Conservation (phyloP, 2,888 invertebrate species). For the Odontocerum albicorne region DNA sequence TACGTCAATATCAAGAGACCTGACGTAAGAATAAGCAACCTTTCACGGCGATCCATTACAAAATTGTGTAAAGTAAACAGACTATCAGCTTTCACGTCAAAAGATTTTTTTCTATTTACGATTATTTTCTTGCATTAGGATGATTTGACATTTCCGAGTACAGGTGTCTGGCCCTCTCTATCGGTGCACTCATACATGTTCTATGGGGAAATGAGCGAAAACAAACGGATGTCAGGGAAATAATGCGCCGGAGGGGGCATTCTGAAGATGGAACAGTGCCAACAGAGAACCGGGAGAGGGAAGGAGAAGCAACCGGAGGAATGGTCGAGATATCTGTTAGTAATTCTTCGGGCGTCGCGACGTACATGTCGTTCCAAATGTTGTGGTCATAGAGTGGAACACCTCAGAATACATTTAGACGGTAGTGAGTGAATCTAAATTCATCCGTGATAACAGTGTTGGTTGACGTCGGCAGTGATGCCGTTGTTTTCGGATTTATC, state of each 20-base stretch:
- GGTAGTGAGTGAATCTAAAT: slow-evolving; percentile 10
- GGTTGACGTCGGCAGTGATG: slow-evolving; percentile 47
- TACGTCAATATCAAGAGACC: no score
- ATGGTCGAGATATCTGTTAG: slow-evolving; percentile 34
- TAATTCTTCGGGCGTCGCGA: slow-evolving; percentile 36
- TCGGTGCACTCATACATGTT: no score
- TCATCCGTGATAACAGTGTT: slow-evolving; percentile 1
- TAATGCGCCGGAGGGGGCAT: not conserved
- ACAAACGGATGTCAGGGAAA: not conserved
- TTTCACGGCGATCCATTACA: no score
- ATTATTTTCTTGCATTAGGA: no score
- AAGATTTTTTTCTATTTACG: no score
- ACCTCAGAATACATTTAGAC: slow-evolving; percentile 14
- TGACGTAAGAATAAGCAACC: no score
- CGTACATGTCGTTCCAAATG: slow-evolving; percentile 13
- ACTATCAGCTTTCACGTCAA: no score
- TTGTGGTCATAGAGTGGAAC: slow-evolving; percentile 11
- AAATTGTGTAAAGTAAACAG: no score
- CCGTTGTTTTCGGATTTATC: slow-evolving; percentile 70
- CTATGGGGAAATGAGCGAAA: no score
- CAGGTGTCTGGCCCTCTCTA: no score
- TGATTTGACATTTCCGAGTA: no score
- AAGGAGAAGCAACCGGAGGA: slow-evolving; percentile 37
- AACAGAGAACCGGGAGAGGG: slow-evolving; percentile 35
- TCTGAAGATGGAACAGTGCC: slow-evolving; percentile 7